Evolutionary conservation across 2,888 invertebrate genomes (phyloP).

Genomic region (Oscheius sp.): DNA sequence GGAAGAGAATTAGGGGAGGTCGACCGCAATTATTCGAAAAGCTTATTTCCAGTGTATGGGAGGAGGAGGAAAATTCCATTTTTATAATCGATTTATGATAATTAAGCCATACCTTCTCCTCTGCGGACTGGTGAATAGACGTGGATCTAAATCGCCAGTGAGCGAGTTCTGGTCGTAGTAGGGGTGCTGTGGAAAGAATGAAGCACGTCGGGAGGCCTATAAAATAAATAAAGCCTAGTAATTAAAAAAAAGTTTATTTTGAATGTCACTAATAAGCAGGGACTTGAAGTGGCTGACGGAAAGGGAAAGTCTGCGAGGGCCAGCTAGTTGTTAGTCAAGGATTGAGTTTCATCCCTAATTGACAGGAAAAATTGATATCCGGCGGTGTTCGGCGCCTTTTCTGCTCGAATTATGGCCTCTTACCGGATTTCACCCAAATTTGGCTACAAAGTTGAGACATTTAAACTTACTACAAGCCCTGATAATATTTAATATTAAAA

Average conservation of each 20-base stretch:
- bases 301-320: neutral
- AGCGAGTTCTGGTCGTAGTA: neutral
- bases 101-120: slow-evolving; percentile 7
- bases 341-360: slow-evolving; percentile 29
- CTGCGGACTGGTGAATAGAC: slow-evolving; percentile 8
- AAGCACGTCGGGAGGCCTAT: slow-evolving; percentile 20
- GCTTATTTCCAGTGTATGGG: neutral
- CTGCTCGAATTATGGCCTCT: neutral
- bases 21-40: neutral
- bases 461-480: too few species aligned
- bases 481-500: too few species aligned
- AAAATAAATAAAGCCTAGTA: neutral
- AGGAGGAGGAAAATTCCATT: too few species aligned
- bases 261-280: neutral
- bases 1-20: neutral
- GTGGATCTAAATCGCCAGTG: neutral
- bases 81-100: too few species aligned
- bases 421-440: neutral
- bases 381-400: neutral
- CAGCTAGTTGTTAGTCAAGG: slow-evolving; percentile 20
- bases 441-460: too few species aligned
- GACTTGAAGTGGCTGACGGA: neutral
- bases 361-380: slow-evolving; percentile 25
- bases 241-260: neutral
- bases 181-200: neutral